These are phyloP conservation scores for Himalopsyche japonica DNA, from an alignment of 2,888 invertebrate genomes.

Conservation along the genomic window DNA sequence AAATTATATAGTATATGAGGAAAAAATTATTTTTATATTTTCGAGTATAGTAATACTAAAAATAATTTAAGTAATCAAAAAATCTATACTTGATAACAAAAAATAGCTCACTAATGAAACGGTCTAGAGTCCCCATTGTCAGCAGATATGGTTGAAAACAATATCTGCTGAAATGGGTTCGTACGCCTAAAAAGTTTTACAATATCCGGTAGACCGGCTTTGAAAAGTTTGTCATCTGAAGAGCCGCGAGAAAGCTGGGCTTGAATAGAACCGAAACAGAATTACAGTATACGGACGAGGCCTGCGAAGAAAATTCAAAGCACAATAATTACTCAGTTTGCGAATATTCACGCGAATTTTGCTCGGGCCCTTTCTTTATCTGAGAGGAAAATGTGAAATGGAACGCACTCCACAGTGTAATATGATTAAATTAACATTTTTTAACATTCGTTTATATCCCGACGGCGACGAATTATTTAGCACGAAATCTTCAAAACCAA, in stretches of 20 bases:
- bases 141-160: too few species aligned
- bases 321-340: background rate
- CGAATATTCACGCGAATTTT: background rate
- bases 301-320: background rate
- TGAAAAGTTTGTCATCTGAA: background rate
- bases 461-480: too few species aligned
- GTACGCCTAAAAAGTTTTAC: background rate
- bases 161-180: background rate
- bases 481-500: too few species aligned
- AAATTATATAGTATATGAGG: too few species aligned
- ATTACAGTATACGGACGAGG: background rate
- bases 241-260: background rate
- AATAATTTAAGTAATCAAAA: too few species aligned
- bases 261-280: background rate
- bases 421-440: background rate
- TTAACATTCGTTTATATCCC: background rate
- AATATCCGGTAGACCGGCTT: background rate
- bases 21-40: too few species aligned
- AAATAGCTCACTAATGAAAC: too few species aligned
- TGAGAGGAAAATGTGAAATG: background rate
- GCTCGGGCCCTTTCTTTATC: background rate
- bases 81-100: too few species aligned
- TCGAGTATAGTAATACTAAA: too few species aligned
- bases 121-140: too few species aligned
- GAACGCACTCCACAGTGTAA: background rate